Conservation (phyloP, 2,888 invertebrate genomes). For the Drosophila koepferae region DNA sequence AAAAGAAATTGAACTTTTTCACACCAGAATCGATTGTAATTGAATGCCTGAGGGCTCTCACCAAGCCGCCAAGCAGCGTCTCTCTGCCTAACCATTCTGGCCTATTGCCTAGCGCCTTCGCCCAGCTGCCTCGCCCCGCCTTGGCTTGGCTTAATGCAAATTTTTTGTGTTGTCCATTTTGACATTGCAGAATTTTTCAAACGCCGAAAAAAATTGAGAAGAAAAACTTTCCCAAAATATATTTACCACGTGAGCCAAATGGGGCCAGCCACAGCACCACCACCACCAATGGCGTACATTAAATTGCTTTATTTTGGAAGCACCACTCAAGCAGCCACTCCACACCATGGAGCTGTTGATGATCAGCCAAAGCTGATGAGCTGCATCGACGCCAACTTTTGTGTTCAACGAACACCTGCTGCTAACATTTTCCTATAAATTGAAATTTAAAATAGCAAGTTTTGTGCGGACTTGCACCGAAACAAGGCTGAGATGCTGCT, state of each 20-base stretch:
- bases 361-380: constrained; percentile 64
- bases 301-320: constrained; percentile 79
- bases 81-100: constrained; percentile 41
- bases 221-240: constrained; percentile 63
- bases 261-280: constrained; percentile 67
- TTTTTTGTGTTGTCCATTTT: constrained; percentile 55
- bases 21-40: constrained; percentile 84
- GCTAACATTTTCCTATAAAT: constrained; percentile 76
- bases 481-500: constrained; percentile 40
- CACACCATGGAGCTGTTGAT: constrained; percentile 43
- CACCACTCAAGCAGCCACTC: constrained; percentile 36
- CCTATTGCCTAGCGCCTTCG: constrained; percentile 36
- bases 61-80: constrained; percentile 53
- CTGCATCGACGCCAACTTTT: constrained; percentile 46
- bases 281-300: constrained; percentile 82
- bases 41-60: constrained; percentile 79
- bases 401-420: constrained; percentile 69
- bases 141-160: constrained; percentile 53
- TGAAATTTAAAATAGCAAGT: constrained; percentile 69
- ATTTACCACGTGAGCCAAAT: constrained; percentile 55
- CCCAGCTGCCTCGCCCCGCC: constrained; percentile 10
- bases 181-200: constrained; percentile 68
- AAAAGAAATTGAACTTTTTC: constrained; percentile 83
- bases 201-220: constrained; percentile 28
- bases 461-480: constrained; percentile 52